Conservation (phyloP, 2,888 invertebrate genomes). For the Hydropsyche betteni region DNA sequence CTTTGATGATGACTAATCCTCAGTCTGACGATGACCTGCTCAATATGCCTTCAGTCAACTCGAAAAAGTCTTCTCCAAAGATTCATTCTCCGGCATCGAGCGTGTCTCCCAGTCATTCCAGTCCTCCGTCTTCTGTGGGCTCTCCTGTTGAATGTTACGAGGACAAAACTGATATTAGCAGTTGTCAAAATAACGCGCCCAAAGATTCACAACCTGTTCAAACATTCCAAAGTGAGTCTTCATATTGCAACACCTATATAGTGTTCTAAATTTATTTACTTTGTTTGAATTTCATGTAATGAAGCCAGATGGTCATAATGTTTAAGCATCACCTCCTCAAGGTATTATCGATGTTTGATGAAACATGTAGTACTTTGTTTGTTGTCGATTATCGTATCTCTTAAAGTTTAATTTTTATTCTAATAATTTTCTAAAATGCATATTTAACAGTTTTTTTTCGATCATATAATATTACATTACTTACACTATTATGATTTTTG, state of each 20-base stretch:
- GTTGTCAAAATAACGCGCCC: constrained; percentile 32
- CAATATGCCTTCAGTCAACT: constrained; percentile 52
- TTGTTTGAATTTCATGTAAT: constrained; percentile 2
- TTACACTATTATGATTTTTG: too few species aligned
- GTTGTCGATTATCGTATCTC: too few species aligned
- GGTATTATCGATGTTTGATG: too few species aligned
- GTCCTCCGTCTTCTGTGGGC: constrained; percentile 54
- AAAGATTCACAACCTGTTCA: constrained; percentile 39
- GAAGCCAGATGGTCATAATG: too few species aligned
- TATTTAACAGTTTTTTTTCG: too few species aligned
- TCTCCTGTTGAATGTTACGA: constrained; percentile 53
- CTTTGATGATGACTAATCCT: constrained; percentile 55
- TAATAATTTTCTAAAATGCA: too few species aligned
- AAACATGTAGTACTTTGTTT: too few species aligned
- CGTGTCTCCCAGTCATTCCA: constrained; percentile 55
- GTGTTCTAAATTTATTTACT: not conserved
- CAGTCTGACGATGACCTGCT: constrained; percentile 56
- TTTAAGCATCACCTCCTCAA: too few species aligned
- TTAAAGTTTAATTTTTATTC: too few species aligned
- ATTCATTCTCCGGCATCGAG: constrained; percentile 53
- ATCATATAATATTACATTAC: too few species aligned
- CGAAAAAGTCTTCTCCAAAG: constrained; percentile 55
- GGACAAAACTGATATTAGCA: constrained; percentile 34
- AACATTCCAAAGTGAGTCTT: constrained; percentile 47
- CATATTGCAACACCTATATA: constrained; percentile 1